Base-by-base conservation (phyloP, 2,888 invertebrate species). In the Lagria hirta region DNA sequence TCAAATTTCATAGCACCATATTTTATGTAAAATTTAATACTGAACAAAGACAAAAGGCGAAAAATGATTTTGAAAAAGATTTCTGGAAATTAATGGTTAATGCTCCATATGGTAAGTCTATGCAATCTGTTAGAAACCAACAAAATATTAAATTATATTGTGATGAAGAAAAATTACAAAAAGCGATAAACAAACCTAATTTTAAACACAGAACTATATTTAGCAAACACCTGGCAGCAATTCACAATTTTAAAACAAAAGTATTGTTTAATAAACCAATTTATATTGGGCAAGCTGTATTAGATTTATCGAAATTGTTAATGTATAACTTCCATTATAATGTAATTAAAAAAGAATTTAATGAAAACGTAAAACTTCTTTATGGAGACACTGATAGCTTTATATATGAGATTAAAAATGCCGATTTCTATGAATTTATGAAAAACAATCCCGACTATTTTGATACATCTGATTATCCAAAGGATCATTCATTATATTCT, bases 11-110 rank as follows among this genome's bases (percentile, higher is more conserved):
- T 48, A 43, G 34, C 43, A 37, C 33, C 43, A 43, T 48, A 43
- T n/a, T n/a, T n/a, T n/a, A n/a, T 38, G 30, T 48, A 37, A 29
- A 48, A 48, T 48, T 48, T 48, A 43, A 43, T 38, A 48, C 33
- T 21, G 43, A 38, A 27, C 43, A 48, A 48, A 48, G 38, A 44
- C 48, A 38, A 48, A 44, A 27, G 11, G 37, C 28, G 13, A 27
- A 37, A 37, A 37, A 27, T 37, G 28, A 33, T 18, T 33, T 21
- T 33, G 33, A 20, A 33, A 41, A 30, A 32, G 23, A 43, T 29
- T 43, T 36, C 21, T 43, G 43, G 43, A 43, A 43, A 36, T 13
- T 36, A 29, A 29, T 43, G 16, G 13, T 34, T 34, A 42, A 42
- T 34, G 42, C 27, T 21, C 26, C 34, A 33, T 33, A 34, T 42